These are phyloP conservation scores for Yasuhikotakia modesta DNA, from an alignment of 2,797 vertebrate species.

Conservation along the genomic window DNA sequence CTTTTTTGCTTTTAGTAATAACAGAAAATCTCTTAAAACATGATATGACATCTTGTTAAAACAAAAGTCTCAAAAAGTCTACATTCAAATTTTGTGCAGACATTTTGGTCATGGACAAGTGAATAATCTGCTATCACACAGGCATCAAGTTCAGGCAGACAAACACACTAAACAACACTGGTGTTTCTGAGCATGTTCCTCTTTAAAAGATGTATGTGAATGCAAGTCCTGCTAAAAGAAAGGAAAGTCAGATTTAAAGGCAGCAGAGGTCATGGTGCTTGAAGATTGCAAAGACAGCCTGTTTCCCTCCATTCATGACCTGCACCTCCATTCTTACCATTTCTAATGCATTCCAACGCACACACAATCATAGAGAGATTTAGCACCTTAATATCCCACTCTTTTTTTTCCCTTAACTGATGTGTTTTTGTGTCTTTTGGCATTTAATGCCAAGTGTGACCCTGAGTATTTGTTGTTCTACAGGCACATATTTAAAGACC, in stretches of 20 bases:
- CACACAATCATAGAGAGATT: constrained; percentile 59
- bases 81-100: too few species aligned
- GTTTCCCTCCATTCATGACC: constrained; percentile 72
- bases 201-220: constrained; percentile 51
- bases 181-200: constrained; percentile 2
- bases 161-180: constrained; percentile 2
- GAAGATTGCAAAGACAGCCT: constrained; percentile 78
- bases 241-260: constrained; percentile 78
- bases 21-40: neutral
- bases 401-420: constrained; percentile 6
- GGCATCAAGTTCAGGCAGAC: neutral
- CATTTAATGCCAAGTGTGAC: neutral
- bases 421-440: neutral
- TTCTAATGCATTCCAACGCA: constrained; percentile 72
- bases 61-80: too few species aligned
- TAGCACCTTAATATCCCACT: neutral
- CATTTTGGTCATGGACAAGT: neutral
- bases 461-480: constrained; percentile 67
- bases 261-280: constrained; percentile 72
- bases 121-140: neutral
- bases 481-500: constrained; percentile 74
- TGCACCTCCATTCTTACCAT: constrained; percentile 71
- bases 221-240: constrained; percentile 66
- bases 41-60: too few species aligned
- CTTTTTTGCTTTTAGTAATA: neutral